Evolutionary conservation across 2,113 vertebrate genomes (phyloP).

Genomic region (Gadus macrocephalus): DNA sequence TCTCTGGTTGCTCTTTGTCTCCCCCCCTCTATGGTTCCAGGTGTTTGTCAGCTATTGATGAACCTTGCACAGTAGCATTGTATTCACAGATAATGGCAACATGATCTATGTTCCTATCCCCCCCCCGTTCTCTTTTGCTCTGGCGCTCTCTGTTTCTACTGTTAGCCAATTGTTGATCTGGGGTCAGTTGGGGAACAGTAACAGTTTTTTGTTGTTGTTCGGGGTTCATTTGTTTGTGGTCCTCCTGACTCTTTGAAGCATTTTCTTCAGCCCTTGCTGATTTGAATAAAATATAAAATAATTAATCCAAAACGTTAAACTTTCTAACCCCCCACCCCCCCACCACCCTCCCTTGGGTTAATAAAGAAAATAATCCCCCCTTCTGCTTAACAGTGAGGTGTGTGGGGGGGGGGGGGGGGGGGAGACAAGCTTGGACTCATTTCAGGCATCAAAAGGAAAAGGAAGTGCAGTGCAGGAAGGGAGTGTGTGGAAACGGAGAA

Average conservation of each 20-base stretch:
- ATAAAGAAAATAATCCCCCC: constrained; percentile 51
- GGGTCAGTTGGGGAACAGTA: constrained; percentile 14
- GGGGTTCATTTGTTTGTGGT: neutral
- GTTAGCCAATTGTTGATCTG: constrained; percentile 21
- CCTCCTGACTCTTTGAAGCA: neutral
- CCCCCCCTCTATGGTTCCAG: too few relatives aligned
- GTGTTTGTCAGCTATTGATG: too few relatives aligned
- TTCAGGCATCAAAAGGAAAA: constrained; percentile 31
- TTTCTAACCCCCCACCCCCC: constrained; percentile 18
- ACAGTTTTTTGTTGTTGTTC: constrained; percentile 50
- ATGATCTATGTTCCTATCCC: neutral
- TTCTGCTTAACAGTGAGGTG: constrained; percentile 29
- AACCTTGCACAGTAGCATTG: too few relatives aligned
- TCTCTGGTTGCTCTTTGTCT: neutral
- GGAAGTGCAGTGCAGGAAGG: neutral
- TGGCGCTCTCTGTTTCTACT: constrained; percentile 25
- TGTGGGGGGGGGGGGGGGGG: neutral
- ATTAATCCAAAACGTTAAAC: constrained; percentile 21
- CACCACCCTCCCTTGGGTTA: neutral
- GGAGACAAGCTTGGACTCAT: constrained; percentile 37
- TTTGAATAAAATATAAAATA: neutral
- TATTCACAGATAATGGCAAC: too few relatives aligned
- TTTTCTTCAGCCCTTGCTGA: neutral
- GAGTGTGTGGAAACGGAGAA: constrained; percentile 14
- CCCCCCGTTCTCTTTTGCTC: neutral